These are phyloP conservation scores for Danio tinwini DNA, from an alignment of 2,797 vertebrate genomes.

Conservation along the genomic window DNA sequence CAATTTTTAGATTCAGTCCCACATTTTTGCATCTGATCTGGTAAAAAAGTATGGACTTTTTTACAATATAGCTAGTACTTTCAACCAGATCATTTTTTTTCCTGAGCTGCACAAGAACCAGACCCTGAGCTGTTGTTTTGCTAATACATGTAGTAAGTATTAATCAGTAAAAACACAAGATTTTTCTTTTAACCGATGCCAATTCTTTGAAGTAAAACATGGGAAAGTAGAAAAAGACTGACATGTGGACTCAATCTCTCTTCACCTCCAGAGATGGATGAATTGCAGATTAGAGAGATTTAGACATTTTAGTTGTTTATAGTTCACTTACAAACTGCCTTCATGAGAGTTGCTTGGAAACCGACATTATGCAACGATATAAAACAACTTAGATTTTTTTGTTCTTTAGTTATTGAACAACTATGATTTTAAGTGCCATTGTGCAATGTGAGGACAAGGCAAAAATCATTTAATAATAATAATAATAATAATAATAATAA, in stretches of 20 bases:
- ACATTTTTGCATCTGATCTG: too few species aligned
- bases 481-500: neutral
- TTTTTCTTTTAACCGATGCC: constrained; percentile 23
- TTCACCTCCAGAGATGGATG: constrained; percentile 18
- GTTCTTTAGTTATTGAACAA: constrained; percentile 1
- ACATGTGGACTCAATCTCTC: constrained; percentile 29
- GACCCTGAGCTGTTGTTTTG: constrained; percentile 9
- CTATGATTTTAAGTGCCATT: neutral
- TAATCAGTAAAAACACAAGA: constrained; percentile 2
- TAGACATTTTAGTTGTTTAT: constrained; percentile 38
- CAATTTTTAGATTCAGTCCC: too few species aligned
- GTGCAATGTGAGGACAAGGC: neutral
- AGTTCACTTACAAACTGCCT: constrained; percentile 19
- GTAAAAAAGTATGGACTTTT: too few species aligned
- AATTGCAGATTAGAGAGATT: constrained; percentile 31
- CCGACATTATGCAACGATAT: constrained; percentile 22
- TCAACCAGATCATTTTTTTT: too few species aligned
- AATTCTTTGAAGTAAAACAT: constrained; percentile 25
- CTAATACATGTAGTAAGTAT: neutral
- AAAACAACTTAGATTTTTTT: constrained; percentile 10
- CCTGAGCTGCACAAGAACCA: neutral
- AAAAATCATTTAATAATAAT: neutral
- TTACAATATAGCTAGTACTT: too few species aligned
- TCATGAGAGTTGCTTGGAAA: constrained; percentile 2
- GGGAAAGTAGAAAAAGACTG: neutral